Percentiles rank a stretch among this genome's conserved stretches.
Evolutionary conservation across 1,140 invertebrate genomes (phyloP).

Genomic region (Magallana ariakensis): DNA sequence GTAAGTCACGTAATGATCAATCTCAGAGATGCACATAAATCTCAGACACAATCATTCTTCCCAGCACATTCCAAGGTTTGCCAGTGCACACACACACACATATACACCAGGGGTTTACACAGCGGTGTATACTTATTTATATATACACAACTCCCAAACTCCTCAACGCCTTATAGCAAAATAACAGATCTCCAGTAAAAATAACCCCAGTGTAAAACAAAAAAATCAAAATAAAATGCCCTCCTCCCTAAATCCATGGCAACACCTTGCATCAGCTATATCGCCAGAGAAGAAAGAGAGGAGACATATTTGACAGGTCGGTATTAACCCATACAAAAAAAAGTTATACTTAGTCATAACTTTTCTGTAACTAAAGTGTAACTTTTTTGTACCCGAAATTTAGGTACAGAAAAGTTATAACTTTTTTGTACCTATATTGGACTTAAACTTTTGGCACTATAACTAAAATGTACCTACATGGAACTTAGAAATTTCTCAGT

Average conservation of each 20-base stretch:
- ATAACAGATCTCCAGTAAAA: neutral
- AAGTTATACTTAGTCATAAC: too few species aligned
- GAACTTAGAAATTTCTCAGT: too few species aligned
- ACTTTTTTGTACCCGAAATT: too few species aligned
- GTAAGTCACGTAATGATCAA: slow-evolving; percentile 27
- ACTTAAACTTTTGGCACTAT: too few species aligned
- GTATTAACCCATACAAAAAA: too few species aligned
- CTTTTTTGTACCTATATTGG: too few species aligned
- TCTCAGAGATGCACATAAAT: slow-evolving; percentile 21
- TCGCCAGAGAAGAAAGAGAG: neutral
- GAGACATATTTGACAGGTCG: slow-evolving; percentile 7
- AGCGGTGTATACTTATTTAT: neutral
- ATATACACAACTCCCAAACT: neutral
- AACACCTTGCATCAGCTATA: neutral
- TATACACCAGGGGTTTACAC: neutral
- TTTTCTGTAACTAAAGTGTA: too few species aligned
- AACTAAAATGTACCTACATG: too few species aligned
- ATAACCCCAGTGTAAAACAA: neutral
- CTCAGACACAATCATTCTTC: slow-evolving; percentile 13
- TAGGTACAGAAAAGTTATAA: too few species aligned
- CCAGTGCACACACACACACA: neutral
- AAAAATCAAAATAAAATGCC: neutral
- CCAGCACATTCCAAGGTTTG: slow-evolving; percentile 9
- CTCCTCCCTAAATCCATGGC: slow-evolving; percentile 29
- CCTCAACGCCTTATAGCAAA: neutral